Percentiles rank a stretch among this genome's conserved stretches.
Conservation (phyloP, 2,797 vertebrate species). For the Falco biarmicus region DNA sequence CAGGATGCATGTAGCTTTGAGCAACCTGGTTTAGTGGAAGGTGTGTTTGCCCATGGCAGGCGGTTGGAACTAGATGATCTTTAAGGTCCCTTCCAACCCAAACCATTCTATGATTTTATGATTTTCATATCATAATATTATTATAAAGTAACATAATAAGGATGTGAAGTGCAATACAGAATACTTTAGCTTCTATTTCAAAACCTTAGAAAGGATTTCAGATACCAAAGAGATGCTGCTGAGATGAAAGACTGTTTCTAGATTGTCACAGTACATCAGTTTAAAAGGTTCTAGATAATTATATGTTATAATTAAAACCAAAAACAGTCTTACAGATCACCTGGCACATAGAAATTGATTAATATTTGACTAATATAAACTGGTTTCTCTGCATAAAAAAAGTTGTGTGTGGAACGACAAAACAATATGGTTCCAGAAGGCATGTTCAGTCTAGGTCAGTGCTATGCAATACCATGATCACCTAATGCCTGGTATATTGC, state of each 20-base stretch:
- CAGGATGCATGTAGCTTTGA: no score
- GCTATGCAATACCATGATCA: not conserved
- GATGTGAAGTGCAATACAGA: not conserved
- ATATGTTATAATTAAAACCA: not conserved
- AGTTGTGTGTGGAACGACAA: not conserved
- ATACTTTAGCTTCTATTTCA: not conserved
- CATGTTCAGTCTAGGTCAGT: not conserved
- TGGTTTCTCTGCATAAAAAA: not conserved
- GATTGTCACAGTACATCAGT: not conserved
- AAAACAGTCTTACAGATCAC: not conserved
- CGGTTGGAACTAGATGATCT: no score
- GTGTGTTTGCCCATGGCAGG: no score
- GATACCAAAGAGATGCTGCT: not conserved
- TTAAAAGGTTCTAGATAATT: not conserved
- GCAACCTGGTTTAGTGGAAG: no score
- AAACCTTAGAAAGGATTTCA: not conserved
- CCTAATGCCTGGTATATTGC: not conserved
- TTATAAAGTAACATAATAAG: not conserved
- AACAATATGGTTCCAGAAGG: not conserved
- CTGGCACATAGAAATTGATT: not conserved
- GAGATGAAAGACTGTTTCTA: not conserved
- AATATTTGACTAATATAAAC: not conserved
- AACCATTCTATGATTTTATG: no score
- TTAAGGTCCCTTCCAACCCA: no score
- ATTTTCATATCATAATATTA: not conserved